Evolutionary conservation across 2,888 invertebrate species (phyloP).

Genomic region (Netelia melanura): DNA sequence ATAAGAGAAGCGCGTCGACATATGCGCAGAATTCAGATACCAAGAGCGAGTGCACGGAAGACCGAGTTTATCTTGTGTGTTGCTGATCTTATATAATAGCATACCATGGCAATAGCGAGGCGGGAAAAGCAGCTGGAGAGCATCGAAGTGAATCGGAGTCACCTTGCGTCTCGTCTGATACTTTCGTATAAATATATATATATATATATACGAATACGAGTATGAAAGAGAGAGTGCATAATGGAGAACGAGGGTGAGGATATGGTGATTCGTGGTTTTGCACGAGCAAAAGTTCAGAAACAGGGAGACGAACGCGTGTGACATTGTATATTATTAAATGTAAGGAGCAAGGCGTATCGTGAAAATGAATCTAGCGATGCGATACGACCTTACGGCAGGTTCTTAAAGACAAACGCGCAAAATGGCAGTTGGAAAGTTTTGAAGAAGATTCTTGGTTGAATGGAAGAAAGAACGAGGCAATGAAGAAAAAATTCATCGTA

Average conservation of each 20-base stretch:
- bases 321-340: background rate
- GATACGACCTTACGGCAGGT: background rate
- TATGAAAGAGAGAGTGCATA: background rate
- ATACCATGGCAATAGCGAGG: background rate
- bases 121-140: background rate
- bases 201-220: background rate
- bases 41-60: constrained; percentile 8
- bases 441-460: background rate
- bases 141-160: constrained; percentile 35
- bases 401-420: background rate
- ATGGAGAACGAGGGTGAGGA: constrained; percentile 3
- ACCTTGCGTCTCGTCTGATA: constrained; percentile 10
- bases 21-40: constrained; percentile 54
- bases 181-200: background rate
- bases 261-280: constrained; percentile 2
- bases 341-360: background rate
- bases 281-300: background rate
- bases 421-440: background rate
- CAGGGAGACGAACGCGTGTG: background rate
- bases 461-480: background rate
- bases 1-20: constrained; percentile 45
- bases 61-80: constrained; percentile 27
- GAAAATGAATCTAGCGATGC: background rate
- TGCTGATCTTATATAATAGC: constrained; percentile 4
- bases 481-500: no score